phyloP scores from a whole-genome alignment of 2,888 invertebrate species.

The Camptogramma bilineatum region DNA sequence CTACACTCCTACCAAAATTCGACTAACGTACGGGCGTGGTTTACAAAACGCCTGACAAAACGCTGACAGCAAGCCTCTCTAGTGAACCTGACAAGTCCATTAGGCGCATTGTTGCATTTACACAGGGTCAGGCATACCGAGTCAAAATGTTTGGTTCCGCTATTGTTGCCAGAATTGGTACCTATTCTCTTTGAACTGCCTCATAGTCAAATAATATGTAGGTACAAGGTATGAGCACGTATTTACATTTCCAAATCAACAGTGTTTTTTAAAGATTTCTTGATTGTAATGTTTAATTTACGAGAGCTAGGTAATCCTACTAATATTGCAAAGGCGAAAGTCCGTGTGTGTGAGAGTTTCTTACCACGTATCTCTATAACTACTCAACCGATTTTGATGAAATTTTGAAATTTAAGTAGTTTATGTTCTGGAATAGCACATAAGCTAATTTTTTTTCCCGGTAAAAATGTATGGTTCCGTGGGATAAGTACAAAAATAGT shows the following conservation, averaged over 20 bases:
- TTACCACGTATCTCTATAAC: too few relatives aligned
- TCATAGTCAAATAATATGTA: background rate
- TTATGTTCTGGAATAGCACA: too few relatives aligned
- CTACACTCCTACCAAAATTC: background rate
- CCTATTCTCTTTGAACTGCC: background rate
- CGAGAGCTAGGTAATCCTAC: too few relatives aligned
- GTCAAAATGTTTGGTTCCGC: background rate
- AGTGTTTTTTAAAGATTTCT: too few relatives aligned
- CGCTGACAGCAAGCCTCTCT: conserved; percentile 15
- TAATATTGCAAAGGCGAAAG: too few relatives aligned
- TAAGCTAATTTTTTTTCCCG: too few relatives aligned
- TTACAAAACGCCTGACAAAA: conserved; percentile 22
- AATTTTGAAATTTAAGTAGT: too few relatives aligned
- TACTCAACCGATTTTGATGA: too few relatives aligned
- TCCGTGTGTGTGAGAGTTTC: too few relatives aligned
- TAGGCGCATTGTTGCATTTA: conserved; percentile 8
- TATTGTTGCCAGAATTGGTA: background rate
- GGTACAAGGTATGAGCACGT: background rate
- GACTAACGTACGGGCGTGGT: background rate
- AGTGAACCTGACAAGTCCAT: conserved; percentile 16
- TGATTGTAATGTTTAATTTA: too few relatives aligned
- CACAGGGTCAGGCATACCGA: conserved; percentile 3
- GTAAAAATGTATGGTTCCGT: too few relatives aligned
- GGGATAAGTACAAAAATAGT: too few relatives aligned
- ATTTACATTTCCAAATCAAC: conserved; percentile 1